phyloP scores from a whole-genome alignment of 1,140 invertebrate species.

The Temnothorax nylanderi region DNA sequence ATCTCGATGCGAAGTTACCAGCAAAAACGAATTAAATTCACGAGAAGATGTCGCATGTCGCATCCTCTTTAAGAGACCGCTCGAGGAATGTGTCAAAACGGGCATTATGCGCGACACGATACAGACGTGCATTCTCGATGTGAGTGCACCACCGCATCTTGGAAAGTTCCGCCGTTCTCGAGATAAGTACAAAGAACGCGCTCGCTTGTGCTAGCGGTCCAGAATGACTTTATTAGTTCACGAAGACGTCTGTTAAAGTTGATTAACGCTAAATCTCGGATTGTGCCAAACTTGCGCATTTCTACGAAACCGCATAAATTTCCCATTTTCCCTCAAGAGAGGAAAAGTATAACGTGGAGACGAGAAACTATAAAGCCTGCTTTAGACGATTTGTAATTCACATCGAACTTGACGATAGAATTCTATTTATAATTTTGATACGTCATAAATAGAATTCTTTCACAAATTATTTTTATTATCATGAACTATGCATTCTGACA shows the following conservation, averaged over 20 bases:
- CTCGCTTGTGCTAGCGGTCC: not conserved
- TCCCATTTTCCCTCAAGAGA: not conserved
- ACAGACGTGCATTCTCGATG: not conserved
- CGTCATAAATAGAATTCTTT: not conserved
- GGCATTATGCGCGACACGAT: constrained; percentile 6
- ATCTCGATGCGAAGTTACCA: constrained; percentile 7
- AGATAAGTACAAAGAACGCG: constrained; percentile 5
- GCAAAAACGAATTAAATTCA: constrained; percentile 19
- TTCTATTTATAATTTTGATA: not conserved
- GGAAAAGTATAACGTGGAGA: not conserved
- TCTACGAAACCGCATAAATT: not conserved
- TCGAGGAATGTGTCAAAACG: constrained; percentile 11
- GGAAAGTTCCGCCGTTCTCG: constrained; percentile 13
- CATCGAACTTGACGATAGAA: not conserved
- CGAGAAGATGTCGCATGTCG: not conserved
- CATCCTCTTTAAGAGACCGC: constrained; percentile 7
- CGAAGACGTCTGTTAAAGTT: not conserved
- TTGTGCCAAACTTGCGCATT: not conserved
- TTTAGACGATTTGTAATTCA: not conserved
- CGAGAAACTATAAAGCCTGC: not conserved
- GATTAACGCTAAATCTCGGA: constrained; percentile 18
- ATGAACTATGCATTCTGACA: not conserved
- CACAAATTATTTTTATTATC: not conserved
- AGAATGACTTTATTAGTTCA: constrained; percentile 43
- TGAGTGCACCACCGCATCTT: not conserved